A percentile compares a stretch with the other conserved stretches of the same genome.
Conservation (phyloP, 2,797 vertebrate species). For the Sebastes vulpes region DNA sequence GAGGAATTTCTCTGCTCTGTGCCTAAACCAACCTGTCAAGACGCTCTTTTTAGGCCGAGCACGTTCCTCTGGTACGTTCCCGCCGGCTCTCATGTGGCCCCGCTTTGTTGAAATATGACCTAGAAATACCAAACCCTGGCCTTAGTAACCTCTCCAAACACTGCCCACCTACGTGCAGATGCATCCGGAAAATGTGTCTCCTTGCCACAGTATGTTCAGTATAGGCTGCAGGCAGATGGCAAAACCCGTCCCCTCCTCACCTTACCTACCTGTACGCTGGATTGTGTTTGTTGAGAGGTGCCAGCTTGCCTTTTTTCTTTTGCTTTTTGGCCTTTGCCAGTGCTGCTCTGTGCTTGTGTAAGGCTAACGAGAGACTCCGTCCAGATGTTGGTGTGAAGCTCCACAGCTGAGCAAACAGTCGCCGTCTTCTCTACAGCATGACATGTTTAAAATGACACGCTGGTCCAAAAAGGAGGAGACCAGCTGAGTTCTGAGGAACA, state of each 20-base stretch:
- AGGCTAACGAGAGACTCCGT: conserved; percentile 30
- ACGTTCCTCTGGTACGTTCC: conserved; percentile 44
- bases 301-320: neutral
- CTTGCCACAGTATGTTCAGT: conserved; percentile 43
- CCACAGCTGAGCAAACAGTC: conserved; percentile 86
- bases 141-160: conserved; percentile 64
- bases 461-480: conserved; percentile 63
- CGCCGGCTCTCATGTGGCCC: conserved; percentile 45
- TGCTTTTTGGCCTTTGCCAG: neutral
- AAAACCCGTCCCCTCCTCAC: conserved; percentile 7
- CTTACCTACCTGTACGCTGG: conserved; percentile 46
- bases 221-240: conserved; percentile 40
- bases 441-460: conserved; percentile 83
- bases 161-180: conserved; percentile 62
- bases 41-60: conserved; percentile 26
- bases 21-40: conserved; percentile 74
- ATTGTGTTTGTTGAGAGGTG: conserved; percentile 21
- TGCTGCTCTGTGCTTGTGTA: conserved; percentile 32
- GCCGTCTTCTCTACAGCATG: conserved; percentile 74
- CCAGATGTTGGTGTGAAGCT: conserved; percentile 76
- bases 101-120: conserved; percentile 72
- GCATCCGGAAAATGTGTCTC: conserved; percentile 62
- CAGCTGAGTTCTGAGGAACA: conserved; percentile 36
- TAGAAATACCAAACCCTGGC: conserved; percentile 57
- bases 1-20: conserved; percentile 85